phyloP scores from a whole-genome alignment of 2,888 invertebrate species.

The Entomobrya proxima region DNA sequence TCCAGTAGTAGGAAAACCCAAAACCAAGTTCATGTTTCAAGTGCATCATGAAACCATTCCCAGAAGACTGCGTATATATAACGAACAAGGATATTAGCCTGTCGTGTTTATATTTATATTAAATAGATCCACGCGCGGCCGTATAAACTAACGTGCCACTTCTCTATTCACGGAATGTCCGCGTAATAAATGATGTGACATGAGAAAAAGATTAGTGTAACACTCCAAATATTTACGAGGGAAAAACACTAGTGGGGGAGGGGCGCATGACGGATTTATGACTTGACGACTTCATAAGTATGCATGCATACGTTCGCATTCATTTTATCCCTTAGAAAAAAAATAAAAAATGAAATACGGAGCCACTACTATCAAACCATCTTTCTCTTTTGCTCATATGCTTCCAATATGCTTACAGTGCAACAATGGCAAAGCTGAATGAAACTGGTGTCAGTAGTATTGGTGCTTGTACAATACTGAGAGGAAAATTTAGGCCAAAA shows the following conservation, averaged over 20 bases:
- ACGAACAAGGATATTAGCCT: not conserved
- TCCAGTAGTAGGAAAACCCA: not conserved
- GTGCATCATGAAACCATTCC: not conserved
- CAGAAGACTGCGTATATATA: not conserved
- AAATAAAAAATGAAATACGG: not conserved
- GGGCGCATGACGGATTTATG: conserved; percentile 59
- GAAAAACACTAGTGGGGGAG: not conserved
- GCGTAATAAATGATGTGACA: not conserved
- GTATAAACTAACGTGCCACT: not conserved
- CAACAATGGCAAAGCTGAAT: not conserved
- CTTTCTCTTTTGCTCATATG: no score
- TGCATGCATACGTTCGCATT: not conserved
- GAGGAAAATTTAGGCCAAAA: conserved; percentile 49
- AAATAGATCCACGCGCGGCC: not conserved
- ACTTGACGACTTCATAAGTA: conserved; percentile 41
- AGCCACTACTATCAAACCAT: not conserved
- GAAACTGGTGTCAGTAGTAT: no score
- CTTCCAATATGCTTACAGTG: not conserved
- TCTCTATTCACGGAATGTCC: not conserved
- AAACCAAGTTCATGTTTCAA: conserved; percentile 29
- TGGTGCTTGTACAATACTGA: not conserved
- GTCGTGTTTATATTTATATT: not conserved
- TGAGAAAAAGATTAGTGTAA: conserved; percentile 20
- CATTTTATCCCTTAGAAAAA: not conserved
- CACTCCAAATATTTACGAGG: conserved; percentile 18